Evolutionary conservation across 1,140 invertebrate genomes (phyloP).

Genomic region (Ceratina japonica): DNA sequence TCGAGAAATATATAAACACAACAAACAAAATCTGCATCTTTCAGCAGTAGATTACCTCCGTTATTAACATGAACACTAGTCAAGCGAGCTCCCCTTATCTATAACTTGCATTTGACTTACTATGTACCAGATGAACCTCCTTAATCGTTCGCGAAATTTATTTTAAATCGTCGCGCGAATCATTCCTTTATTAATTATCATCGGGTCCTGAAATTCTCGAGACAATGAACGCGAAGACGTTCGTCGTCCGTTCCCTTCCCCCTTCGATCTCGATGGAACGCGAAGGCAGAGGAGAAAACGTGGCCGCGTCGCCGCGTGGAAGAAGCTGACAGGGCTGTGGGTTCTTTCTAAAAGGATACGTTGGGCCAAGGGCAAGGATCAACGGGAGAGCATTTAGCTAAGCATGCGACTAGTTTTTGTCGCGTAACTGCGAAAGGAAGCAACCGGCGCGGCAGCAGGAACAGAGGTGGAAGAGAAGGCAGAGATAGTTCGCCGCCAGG

Average conservation of each 20-base stretch:
- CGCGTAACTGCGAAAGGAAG: conserved; percentile 68
- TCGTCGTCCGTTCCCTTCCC: neutral
- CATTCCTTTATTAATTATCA: no score
- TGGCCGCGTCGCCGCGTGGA: conserved; percentile 8
- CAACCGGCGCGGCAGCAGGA: conserved; percentile 8
- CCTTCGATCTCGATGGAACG: conserved; percentile 43
- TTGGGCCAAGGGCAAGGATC: conserved; percentile 63
- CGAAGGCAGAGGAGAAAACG: conserved; percentile 23
- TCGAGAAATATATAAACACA: no score
- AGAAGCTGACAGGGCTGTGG: conserved; percentile 35
- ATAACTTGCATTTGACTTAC: no score
- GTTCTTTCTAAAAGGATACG: conserved; percentile 60
- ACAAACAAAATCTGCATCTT: no score
- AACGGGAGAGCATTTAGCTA: conserved; percentile 73
- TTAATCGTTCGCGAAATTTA: no score
- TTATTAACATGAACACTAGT: no score
- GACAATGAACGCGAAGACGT: no score
- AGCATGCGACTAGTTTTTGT: conserved; percentile 78
- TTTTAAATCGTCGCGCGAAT: no score
- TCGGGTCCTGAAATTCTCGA: no score
- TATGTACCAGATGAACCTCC: no score
- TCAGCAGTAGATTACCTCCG: no score
- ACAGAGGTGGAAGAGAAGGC: conserved; percentile 45
- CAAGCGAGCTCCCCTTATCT: no score
- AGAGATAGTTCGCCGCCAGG: conserved; percentile 64